These are phyloP conservation scores for Takifugu bimaculatus DNA, from an alignment of 2,113 vertebrate genomes.

Conservation along the genomic window DNA sequence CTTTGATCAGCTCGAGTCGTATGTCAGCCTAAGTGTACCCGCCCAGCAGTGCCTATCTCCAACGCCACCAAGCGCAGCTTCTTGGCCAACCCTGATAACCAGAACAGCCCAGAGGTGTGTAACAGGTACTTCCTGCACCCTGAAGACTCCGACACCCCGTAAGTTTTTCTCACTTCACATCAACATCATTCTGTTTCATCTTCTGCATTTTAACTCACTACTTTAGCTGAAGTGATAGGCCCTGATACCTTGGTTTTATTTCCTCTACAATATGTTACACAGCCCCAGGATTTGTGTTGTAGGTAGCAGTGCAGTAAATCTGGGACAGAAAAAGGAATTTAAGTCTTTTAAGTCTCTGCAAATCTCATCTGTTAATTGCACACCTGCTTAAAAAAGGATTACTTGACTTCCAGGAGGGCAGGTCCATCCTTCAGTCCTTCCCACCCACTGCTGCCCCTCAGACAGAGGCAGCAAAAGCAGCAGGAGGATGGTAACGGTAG, in stretches of 20 bases:
- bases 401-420: slow-evolving; percentile 68
- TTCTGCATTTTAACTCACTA: background rate
- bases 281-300: no score
- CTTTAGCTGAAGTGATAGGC: no score
- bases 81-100: slow-evolving; percentile 75
- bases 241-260: no score
- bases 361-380: background rate
- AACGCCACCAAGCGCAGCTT: slow-evolving; percentile 94
- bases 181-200: slow-evolving; percentile 35
- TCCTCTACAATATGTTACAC: no score
- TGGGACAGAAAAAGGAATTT: no score
- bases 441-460: slow-evolving; percentile 86
- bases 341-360: background rate
- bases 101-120: slow-evolving; percentile 78
- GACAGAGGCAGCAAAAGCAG: slow-evolving; percentile 88
- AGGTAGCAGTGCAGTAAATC: background rate
- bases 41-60: slow-evolving; percentile 87
- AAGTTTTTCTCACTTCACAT: slow-evolving; percentile 68
- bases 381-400: background rate
- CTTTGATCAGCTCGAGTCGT: slow-evolving; percentile 76
- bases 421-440: slow-evolving; percentile 83
- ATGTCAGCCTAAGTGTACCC: slow-evolving; percentile 82
- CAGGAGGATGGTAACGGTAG: slow-evolving; percentile 83
- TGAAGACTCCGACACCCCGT: slow-evolving; percentile 82
- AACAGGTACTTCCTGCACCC: slow-evolving; percentile 84